These are phyloP conservation scores for Buceros bicornis DNA, from an alignment of 2,797 vertebrate genomes.

Conservation along the genomic window DNA sequence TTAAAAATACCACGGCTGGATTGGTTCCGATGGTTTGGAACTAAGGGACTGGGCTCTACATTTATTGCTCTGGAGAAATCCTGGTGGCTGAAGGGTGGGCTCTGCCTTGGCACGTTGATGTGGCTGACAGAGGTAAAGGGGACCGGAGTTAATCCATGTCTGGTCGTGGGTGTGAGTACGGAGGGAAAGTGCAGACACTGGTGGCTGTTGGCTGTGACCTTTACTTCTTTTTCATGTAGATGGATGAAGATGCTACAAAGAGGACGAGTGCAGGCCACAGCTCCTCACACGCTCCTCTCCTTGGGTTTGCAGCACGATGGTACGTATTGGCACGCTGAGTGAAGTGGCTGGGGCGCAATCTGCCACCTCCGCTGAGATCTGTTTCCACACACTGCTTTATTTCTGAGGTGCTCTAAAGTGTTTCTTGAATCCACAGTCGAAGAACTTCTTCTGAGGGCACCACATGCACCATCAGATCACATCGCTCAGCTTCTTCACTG, in stretches of 20 bases:
- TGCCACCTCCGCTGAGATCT: background rate
- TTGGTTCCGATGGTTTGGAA: background rate
- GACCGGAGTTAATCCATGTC: rapidly evolving
- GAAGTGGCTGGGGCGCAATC: background rate
- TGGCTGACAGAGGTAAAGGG: background rate
- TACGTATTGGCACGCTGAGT: background rate
- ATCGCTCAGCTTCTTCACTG: constrained; percentile 61
- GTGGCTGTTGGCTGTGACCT: background rate
- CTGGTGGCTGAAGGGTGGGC: background rate
- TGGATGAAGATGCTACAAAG: background rate
- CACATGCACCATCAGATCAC: constrained; percentile 6
- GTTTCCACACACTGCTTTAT: background rate
- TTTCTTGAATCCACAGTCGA: constrained; percentile 46
- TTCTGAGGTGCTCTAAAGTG: background rate
- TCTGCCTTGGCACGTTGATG: background rate
- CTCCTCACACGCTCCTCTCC: background rate
- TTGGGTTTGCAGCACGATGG: background rate
- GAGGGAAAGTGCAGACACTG: background rate
- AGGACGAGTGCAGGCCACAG: background rate
- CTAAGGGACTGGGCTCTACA: background rate
- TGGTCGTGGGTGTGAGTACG: background rate
- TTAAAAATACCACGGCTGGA: background rate
- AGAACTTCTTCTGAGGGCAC: constrained; percentile 61
- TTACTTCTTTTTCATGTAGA: background rate
- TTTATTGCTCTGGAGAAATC: background rate